Evolutionary conservation across 2,888 invertebrate genomes (phyloP).

Genomic region (Callyntrura sp.): DNA sequence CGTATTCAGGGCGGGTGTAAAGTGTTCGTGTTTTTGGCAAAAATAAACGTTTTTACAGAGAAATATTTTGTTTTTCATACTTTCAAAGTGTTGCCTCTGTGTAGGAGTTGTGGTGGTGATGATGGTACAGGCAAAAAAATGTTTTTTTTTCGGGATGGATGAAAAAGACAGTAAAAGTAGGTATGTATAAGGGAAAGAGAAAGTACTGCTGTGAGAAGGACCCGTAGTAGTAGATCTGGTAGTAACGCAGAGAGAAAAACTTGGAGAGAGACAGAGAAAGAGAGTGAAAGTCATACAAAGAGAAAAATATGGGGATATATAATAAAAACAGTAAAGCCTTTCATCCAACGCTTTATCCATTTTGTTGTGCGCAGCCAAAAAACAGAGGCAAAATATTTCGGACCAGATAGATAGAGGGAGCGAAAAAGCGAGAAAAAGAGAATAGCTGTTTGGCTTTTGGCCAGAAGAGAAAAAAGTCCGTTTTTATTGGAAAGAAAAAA

Average conservation of each 20-base stretch:
- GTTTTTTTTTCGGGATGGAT: too few species aligned
- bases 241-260: too few species aligned
- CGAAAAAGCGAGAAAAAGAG: neutral
- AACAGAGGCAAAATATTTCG: neutral
- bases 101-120: too few species aligned
- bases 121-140: too few species aligned
- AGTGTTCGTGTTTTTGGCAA: too few species aligned
- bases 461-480: constrained; percentile 41
- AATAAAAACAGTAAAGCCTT: neutral
- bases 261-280: too few species aligned
- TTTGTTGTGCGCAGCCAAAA: neutral
- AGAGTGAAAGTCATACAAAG: neutral
- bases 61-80: too few species aligned
- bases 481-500: neutral
- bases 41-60: too few species aligned
- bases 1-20: too few species aligned
- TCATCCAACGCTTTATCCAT: neutral
- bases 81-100: too few species aligned
- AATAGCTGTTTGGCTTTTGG: constrained; percentile 51
- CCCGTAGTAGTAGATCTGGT: too few species aligned
- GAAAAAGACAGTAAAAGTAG: neutral
- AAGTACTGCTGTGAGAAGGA: neutral
- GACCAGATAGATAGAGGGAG: neutral
- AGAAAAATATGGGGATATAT: neutral
- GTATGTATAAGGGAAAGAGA: neutral